phyloP scores from a whole-genome alignment of 2,888 invertebrate species.

The Dynastes grantii region DNA sequence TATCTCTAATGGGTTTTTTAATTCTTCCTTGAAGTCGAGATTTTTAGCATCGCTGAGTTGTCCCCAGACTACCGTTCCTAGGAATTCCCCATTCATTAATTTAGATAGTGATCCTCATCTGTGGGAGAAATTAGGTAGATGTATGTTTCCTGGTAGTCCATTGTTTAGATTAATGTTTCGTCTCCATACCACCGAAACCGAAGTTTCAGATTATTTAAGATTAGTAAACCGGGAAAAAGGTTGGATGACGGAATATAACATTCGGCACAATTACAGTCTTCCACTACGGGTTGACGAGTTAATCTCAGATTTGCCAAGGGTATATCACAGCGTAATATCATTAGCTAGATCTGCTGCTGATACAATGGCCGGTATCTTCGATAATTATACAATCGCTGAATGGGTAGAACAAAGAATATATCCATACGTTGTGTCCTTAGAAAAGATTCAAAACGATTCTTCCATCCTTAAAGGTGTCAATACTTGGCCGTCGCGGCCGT shows the following conservation, averaged over 20 bases:
- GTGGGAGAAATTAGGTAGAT: constrained; percentile 76
- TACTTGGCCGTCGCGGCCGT: constrained; percentile 76
- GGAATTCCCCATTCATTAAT: constrained; percentile 72
- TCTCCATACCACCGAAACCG: constrained; percentile 68
- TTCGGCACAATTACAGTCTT: constrained; percentile 79
- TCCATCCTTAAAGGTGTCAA: constrained; percentile 72
- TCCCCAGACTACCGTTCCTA: constrained; percentile 66
- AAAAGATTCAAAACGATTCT: constrained; percentile 74
- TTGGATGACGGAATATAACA: constrained; percentile 83
- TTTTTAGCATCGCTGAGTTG: constrained; percentile 74
- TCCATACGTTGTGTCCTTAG: constrained; percentile 72
- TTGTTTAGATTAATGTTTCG: constrained; percentile 72
- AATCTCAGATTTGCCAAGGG: constrained; percentile 73
- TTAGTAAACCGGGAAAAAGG: constrained; percentile 68
- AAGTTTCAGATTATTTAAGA: constrained; percentile 69
- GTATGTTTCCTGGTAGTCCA: constrained; percentile 78
- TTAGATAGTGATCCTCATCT: constrained; percentile 76
- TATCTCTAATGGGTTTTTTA: constrained; percentile 76
- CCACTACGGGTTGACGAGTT: constrained; percentile 78
- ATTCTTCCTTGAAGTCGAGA: constrained; percentile 71
- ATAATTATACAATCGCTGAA: constrained; percentile 76
- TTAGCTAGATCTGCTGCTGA: constrained; percentile 74
- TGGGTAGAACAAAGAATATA: constrained; percentile 80
- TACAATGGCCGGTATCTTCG: constrained; percentile 75
- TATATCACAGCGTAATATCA: constrained; percentile 74